phyloP scores from a whole-genome alignment of 2,888 invertebrate species.

The Amphimallon solstitiale region DNA sequence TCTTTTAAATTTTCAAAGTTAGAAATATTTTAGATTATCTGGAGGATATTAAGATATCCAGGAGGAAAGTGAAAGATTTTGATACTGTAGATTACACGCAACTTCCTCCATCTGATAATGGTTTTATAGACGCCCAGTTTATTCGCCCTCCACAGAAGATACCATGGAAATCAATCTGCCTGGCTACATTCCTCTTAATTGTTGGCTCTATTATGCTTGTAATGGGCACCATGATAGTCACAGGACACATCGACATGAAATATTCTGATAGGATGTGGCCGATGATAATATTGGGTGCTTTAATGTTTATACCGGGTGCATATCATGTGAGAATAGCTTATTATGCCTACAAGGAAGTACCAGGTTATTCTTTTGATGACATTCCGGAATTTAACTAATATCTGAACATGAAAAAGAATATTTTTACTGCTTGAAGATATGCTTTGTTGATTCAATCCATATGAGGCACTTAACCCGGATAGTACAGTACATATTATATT shows the following conservation, averaged over 20 bases:
- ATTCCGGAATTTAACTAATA: constrained; percentile 91
- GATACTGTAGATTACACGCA: constrained; percentile 73
- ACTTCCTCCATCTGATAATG: constrained; percentile 69
- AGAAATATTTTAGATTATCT: constrained; percentile 64
- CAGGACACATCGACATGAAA: constrained; percentile 83
- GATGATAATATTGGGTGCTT: constrained; percentile 82
- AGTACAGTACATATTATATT: too few relatives aligned
- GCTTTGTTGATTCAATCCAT: too few relatives aligned
- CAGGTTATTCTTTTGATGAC: constrained; percentile 87
- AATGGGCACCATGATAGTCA: constrained; percentile 75
- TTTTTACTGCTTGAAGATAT: too few relatives aligned
- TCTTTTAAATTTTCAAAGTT: not conserved
- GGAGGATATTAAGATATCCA: constrained; percentile 68
- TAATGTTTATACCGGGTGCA: constrained; percentile 93
- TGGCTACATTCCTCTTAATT: constrained; percentile 80
- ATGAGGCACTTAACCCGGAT: too few relatives aligned
- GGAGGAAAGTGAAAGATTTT: constrained; percentile 69
- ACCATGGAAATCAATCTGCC: constrained; percentile 85
- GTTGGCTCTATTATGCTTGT: constrained; percentile 74
- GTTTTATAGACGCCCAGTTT: constrained; percentile 78
- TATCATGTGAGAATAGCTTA: constrained; percentile 91
- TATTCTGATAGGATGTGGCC: constrained; percentile 92
- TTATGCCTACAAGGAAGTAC: constrained; percentile 84
- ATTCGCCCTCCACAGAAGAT: constrained; percentile 74
- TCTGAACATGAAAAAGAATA: constrained; percentile 56